Percentiles rank a stretch among this genome's conserved stretches.
These are phyloP conservation scores for Tenebrio molitor DNA, from an alignment of 1,140 invertebrate species.

Conservation along the genomic window DNA sequence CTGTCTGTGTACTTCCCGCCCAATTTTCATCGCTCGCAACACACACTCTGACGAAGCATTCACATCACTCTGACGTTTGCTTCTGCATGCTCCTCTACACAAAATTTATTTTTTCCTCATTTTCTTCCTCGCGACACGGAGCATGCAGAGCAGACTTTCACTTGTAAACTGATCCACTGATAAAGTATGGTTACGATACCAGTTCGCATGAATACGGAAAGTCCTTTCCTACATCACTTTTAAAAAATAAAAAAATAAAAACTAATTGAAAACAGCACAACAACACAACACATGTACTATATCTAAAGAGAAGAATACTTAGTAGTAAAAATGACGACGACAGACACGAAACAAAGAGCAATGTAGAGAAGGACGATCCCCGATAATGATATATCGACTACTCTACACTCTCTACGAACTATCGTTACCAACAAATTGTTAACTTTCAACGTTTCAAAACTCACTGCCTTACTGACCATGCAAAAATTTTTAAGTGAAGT, in stretches of 20 bases:
- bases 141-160: slow-evolving; percentile 43
- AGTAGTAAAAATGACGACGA: too few relatives aligned
- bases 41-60: slow-evolving; percentile 55
- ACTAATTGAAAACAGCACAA: slow-evolving; percentile 2
- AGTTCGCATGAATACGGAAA: slow-evolving; percentile 25
- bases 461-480: slow-evolving; percentile 35
- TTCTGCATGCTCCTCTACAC: slow-evolving; percentile 40
- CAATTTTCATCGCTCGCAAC: slow-evolving; percentile 54
- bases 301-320: too few relatives aligned
- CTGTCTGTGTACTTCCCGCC: slow-evolving; percentile 73
- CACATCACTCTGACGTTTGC: slow-evolving; percentile 42
- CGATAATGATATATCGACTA: slow-evolving; percentile 34
- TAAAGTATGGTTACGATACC: slow-evolving; percentile 24
- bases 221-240: slow-evolving; percentile 25
- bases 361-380: slow-evolving; percentile 39
- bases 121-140: slow-evolving; percentile 9
- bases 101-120: slow-evolving; percentile 7
- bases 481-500: slow-evolving; percentile 32
- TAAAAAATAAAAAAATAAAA: not conserved
- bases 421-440: slow-evolving; percentile 28
- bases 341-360: slow-evolving; percentile 12
- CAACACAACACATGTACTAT: too few relatives aligned
- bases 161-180: slow-evolving; percentile 27
- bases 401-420: slow-evolving; percentile 39
- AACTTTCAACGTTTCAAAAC: slow-evolving; percentile 35